Conservation (phyloP, 2,888 invertebrate species). For the Pollenia angustigena region DNA sequence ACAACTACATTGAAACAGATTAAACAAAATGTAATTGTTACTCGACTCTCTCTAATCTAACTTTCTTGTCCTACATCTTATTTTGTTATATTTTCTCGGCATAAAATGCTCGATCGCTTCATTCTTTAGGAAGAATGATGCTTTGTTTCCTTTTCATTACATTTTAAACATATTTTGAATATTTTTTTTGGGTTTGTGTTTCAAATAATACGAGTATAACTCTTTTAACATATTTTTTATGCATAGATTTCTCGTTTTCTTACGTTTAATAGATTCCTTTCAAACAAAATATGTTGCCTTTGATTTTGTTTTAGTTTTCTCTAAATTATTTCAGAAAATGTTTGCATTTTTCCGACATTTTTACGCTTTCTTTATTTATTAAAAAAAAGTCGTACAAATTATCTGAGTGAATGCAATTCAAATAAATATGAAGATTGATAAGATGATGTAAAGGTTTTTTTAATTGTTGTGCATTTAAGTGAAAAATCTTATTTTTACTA, state of each 20-base stretch:
- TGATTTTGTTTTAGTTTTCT: constrained; percentile 41
- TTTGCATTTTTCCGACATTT: constrained; percentile 45
- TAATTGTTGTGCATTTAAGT: constrained; percentile 62
- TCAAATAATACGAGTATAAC: constrained; percentile 40
- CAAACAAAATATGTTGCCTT: constrained; percentile 51
- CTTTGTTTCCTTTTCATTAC: constrained; percentile 52
- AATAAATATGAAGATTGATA: constrained; percentile 2
- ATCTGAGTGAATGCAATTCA: constrained; percentile 55
- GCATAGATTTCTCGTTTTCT: constrained; percentile 49
- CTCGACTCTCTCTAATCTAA: constrained; percentile 41
- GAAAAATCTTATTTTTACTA: constrained; percentile 12
- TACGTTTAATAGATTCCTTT: constrained; percentile 43
- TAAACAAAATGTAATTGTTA: constrained; percentile 82
- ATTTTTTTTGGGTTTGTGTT: constrained; percentile 34
- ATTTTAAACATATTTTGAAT: constrained; percentile 23
- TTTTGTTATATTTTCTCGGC: constrained; percentile 69
- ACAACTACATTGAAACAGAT: constrained; percentile 81
- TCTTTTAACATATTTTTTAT: constrained; percentile 31
- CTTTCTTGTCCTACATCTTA: constrained; percentile 39
- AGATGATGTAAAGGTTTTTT: constrained; percentile 60
- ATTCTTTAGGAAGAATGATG: constrained; percentile 56
- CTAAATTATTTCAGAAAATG: constrained; percentile 31
- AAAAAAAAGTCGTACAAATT: constrained; percentile 23
- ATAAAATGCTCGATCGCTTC: constrained; percentile 60
- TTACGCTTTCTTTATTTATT: constrained; percentile 36